Evolutionary conservation across 2,888 invertebrate genomes (phyloP).

Genomic region (Hypolimnas misippus): DNA sequence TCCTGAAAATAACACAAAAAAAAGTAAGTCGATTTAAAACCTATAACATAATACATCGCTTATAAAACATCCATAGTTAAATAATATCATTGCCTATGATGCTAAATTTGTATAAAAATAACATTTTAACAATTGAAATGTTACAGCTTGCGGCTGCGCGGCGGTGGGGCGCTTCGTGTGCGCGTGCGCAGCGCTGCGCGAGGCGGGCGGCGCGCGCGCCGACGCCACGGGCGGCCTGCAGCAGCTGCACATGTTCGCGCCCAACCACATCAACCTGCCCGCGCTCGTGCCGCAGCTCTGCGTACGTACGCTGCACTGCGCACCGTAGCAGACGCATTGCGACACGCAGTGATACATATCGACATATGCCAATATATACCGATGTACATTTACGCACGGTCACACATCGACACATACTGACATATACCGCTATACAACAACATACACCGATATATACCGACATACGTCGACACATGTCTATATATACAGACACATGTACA

Average conservation of each 20-base stretch:
- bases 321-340: not conserved
- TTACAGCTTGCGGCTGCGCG: constrained; percentile 58
- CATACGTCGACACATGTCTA: not conserved
- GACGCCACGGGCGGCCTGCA: constrained; percentile 98
- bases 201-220: constrained; percentile 95
- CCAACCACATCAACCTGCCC: constrained; percentile 96
- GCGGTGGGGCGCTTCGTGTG: constrained; percentile 89
- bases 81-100: too few species aligned
- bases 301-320: constrained; percentile 70
- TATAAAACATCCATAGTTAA: too few species aligned
- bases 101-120: too few species aligned
- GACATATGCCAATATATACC: not conserved
- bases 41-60: too few species aligned
- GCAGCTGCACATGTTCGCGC: constrained; percentile 98
- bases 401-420: not conserved
- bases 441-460: not conserved
- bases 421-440: not conserved
- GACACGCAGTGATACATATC: not conserved
- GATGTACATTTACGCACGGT: too few species aligned
- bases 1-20: too few species aligned
- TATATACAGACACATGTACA: not conserved
- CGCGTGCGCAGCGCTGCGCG: constrained; percentile 96
- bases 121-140: too few species aligned
- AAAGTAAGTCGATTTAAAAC: too few species aligned
- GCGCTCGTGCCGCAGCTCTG: constrained; percentile 96